Evolutionary conservation across 1,140 invertebrate species (phyloP), one percentile per base, ranked within the genome.

Genomic region (Fopius arisanus): DNA sequence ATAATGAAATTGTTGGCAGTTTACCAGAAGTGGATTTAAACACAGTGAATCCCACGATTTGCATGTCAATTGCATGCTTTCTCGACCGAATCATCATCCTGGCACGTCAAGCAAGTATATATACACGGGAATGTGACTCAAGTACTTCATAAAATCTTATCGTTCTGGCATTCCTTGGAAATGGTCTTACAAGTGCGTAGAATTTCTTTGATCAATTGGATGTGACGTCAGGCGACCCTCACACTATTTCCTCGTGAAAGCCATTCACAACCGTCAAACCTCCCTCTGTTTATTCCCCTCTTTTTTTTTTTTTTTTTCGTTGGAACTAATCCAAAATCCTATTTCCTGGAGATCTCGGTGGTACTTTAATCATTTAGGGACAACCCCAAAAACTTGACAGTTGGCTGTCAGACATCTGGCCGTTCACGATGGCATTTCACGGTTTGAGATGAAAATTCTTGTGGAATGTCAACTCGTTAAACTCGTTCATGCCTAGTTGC

Each of bases 61-160:
- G 63, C 63, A 72, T 72, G 51, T 66, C 70, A 72, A 72, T 72
- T 29, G 62, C n/a, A 28, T 66, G 29, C 31, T 51, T 72, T 31
- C 41, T 72, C 37, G 37, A 19, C n/a, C 21, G 70, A 66, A 72
- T 72, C 63, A 72, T 72, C 37, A 31, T 48, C 14, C 23, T 72
- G 40, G 70, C 70, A 72, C 23, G 28, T 26, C 29, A 66, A 31
- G 37, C 51, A 33, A 23, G 16, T 6, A 31, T 40, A 67, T 40
- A 67, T 41, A 21, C 19, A 41, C n/a, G 21, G 10, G 33, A 12
- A 67, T 67, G 65, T 59, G 54, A 21, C 54, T 59, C 54, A 59
- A 59, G 54, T 59, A 23, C 23, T 59, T 41, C 21, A 5, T 29
- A 29, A 16, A 28, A 14, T 43, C 40, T 68, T 68, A 48, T 16